Conservation (phyloP, 2,888 invertebrate species). For the Apotomis turbidana region DNA sequence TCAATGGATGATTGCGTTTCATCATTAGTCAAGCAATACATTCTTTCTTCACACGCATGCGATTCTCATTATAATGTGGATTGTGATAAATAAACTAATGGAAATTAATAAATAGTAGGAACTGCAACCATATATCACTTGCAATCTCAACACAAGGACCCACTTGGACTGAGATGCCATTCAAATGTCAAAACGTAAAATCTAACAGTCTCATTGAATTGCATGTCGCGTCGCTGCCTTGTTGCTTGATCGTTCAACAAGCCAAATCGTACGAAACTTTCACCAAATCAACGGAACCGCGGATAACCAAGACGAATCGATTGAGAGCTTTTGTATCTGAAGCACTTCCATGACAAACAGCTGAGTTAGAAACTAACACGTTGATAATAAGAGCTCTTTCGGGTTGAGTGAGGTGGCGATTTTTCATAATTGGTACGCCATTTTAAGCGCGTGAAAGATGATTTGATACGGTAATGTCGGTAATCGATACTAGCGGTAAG, state of each 20-base stretch:
- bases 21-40: no score
- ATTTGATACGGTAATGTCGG: slow-evolving; percentile 15
- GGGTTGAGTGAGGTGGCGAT: not conserved
- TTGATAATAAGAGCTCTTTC: slow-evolving; percentile 1
- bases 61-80: no score
- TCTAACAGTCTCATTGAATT: not conserved
- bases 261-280: slow-evolving; percentile 46
- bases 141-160: no score
- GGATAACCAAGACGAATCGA: slow-evolving; percentile 55
- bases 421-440: not conserved
- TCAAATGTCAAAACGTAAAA: no score
- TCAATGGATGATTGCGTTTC: no score
- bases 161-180: no score
- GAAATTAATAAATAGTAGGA: no score
- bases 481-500: slow-evolving; percentile 4
- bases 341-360: slow-evolving; percentile 45
- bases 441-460: slow-evolving; percentile 11
- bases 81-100: no score
- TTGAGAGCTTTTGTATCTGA: slow-evolving; percentile 56
- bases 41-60: no score
- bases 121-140: no score
- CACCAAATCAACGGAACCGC: slow-evolving; percentile 52
- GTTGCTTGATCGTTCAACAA: not conserved
- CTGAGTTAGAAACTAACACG: slow-evolving; percentile 34
- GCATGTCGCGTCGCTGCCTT: not conserved